phyloP scores from a whole-genome alignment of 2,888 invertebrate genomes.

The Spisula subtruncata region DNA sequence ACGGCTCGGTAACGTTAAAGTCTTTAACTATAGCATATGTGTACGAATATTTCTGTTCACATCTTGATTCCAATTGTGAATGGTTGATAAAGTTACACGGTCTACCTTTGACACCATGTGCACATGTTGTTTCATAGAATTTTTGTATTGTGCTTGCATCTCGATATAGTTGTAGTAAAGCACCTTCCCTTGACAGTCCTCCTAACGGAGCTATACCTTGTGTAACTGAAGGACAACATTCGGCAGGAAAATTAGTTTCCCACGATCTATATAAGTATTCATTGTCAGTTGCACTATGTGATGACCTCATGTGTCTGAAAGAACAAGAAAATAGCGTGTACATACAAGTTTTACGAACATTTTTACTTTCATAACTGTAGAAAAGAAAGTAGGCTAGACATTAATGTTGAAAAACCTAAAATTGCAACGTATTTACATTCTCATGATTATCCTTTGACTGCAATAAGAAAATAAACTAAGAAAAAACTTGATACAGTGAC shows the following conservation, averaged over 20 bases:
- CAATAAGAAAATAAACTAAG: too few species aligned
- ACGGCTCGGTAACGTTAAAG: slow-evolving; percentile 89
- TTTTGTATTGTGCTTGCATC: slow-evolving; percentile 89
- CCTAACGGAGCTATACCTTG: slow-evolving; percentile 93
- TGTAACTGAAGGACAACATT: slow-evolving; percentile 94
- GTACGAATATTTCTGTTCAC: slow-evolving; percentile 94
- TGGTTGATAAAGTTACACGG: slow-evolving; percentile 93
- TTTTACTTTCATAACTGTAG: too few species aligned
- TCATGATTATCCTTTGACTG: too few species aligned
- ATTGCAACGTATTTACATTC: too few species aligned
- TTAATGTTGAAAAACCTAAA: too few species aligned
- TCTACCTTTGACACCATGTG: slow-evolving; percentile 91
- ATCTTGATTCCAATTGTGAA: slow-evolving; percentile 91
- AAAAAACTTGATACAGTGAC: too few species aligned
- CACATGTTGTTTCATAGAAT: slow-evolving; percentile 94
- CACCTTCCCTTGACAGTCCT: slow-evolving; percentile 91
- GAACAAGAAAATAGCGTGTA: neutral
- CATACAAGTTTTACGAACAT: neutral
- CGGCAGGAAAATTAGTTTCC: slow-evolving; percentile 81
- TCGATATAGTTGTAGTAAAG: slow-evolving; percentile 92
- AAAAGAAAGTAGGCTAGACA: neutral
- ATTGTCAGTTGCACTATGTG: neutral
- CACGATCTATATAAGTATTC: neutral
- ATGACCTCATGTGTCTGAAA: neutral
- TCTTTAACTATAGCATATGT: slow-evolving; percentile 94